Base-by-base conservation (phyloP, 2,888 invertebrate species). In the Cataglyphis altisquamis region DNA sequence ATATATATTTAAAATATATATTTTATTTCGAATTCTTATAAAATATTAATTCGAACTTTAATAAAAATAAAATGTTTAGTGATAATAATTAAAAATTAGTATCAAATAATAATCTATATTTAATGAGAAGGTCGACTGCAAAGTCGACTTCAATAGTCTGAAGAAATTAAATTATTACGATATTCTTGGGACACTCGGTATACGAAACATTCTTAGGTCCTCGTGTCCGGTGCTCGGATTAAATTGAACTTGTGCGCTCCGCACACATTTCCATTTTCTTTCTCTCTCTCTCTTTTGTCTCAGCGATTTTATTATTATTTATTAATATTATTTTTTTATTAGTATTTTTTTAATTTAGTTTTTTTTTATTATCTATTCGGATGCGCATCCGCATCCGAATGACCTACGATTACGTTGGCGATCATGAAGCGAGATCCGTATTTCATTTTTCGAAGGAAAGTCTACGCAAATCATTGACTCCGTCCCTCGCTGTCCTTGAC, bases 401-500 rank as follows among this genome's bases (percentile, higher is more conserved):
- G 21, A 15, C 6, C 29, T 57, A 10, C 41, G 15, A 41, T 78
- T 66, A 67, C 75, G 25, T 39, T 12, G 39, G n/a, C 60, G 78
- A 68, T 68, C 68, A 21, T 41, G 36, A 78, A 32, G 45, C 78
- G 60, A 74, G 64, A 36, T 80, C 41, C 68, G 64, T 21, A 62
- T 82, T 82, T 78, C 55, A 77, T 83, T 89, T 48, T 87, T 83
- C 82, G 83, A 63, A 82, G 80, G 77, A 89, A 89, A 84, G 45
- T 45, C 80, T 64, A 72, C 57, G 39, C 70, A 63, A 68, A 80
- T 88, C 91, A 91, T 91, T 91, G 90, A 90, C 91, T 92, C 90
- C 87, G 87, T 91, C 89, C 87, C 57, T 88, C 88, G 93, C 84
- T 93, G 93, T 93, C 93, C 94, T 94, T 94, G 94, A 94, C 93